Conservation (phyloP, 2,113 vertebrate genomes). For the Neolamprologus falcicula region DNA sequence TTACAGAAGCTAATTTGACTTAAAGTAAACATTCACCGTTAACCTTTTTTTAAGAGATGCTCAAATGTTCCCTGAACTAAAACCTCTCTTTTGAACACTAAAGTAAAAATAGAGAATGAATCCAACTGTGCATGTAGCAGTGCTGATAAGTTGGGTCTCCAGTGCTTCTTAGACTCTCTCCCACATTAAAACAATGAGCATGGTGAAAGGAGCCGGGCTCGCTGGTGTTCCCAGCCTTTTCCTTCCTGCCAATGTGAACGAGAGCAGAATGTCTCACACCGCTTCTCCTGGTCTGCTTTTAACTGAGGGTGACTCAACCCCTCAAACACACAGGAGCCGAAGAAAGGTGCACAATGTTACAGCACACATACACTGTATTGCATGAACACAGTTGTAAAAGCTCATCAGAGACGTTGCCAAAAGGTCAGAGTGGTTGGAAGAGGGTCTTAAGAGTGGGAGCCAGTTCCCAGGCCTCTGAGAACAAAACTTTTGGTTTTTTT, state of each 20-base stretch:
- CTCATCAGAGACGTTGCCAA: conserved; percentile 45
- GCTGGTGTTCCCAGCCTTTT: conserved; percentile 61
- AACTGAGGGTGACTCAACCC: conserved; percentile 1
- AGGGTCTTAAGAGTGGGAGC: conserved; percentile 8
- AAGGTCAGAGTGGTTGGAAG: conserved; percentile 42
- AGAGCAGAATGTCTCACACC: conserved; percentile 26
- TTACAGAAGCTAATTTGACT: not conserved
- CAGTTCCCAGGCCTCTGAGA: conserved; percentile 60
- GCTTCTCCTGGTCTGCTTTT: conserved; percentile 13
- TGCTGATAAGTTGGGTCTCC: not conserved
- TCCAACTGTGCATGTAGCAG: not conserved
- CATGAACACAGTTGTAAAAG: conserved; percentile 6
- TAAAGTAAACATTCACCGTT: not conserved
- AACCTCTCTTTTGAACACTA: not conserved
- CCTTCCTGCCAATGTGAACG: conserved; percentile 61
- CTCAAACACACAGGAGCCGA: not conserved
- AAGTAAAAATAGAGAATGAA: not conserved
- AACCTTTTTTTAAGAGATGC: not conserved
- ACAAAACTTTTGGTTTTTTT: conserved; percentile 40
- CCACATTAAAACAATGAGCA: conserved; percentile 53
- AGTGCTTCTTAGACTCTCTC: not conserved
- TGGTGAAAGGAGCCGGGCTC: conserved; percentile 34
- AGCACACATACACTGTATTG: not conserved
- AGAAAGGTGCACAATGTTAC: not conserved
- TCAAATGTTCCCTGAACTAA: not conserved